phyloP scores from a whole-genome alignment of 2,113 vertebrate species.

The Brachyhypopomus gauderio region DNA sequence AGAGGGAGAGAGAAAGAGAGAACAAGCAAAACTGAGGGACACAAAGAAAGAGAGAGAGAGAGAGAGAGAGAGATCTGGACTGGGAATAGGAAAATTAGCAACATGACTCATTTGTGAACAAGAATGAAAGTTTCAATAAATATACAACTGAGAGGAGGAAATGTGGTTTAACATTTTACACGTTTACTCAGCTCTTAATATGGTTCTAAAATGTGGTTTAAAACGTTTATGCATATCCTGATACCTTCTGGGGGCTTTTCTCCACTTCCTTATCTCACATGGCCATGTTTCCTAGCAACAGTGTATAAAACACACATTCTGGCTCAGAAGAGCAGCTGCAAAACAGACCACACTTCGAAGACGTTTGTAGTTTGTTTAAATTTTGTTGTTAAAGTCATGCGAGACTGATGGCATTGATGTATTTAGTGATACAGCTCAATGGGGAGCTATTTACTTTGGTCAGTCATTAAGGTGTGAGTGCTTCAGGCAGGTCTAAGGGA shows the following conservation, averaged over 20 bases:
- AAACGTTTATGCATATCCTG: neutral
- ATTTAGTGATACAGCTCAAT: too few relatives aligned
- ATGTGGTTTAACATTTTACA: too few relatives aligned
- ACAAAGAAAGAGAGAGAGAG: neutral
- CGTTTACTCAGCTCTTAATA: neutral
- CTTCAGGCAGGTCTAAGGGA: too few relatives aligned
- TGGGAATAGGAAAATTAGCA: neutral
- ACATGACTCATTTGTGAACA: neutral
- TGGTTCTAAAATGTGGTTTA: too few relatives aligned
- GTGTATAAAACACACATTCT: neutral
- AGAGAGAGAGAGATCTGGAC: neutral
- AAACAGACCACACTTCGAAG: neutral
- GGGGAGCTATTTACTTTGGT: too few relatives aligned
- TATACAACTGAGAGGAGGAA: neutral
- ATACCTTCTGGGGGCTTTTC: neutral
- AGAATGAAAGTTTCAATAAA: constrained; percentile 17
- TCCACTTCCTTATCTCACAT: neutral
- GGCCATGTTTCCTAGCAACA: constrained; percentile 22
- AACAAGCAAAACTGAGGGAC: too few relatives aligned
- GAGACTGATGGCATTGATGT: too few relatives aligned
- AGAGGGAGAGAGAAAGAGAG: too few relatives aligned
- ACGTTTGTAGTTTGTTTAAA: too few relatives aligned
- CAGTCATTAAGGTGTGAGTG: too few relatives aligned
- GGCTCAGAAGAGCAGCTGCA: too few relatives aligned
- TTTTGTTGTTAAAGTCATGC: too few relatives aligned